These are phyloP conservation scores for Scaptomyza cyrtandrae DNA, from an alignment of 2,888 invertebrate species.

Conservation along the genomic window DNA sequence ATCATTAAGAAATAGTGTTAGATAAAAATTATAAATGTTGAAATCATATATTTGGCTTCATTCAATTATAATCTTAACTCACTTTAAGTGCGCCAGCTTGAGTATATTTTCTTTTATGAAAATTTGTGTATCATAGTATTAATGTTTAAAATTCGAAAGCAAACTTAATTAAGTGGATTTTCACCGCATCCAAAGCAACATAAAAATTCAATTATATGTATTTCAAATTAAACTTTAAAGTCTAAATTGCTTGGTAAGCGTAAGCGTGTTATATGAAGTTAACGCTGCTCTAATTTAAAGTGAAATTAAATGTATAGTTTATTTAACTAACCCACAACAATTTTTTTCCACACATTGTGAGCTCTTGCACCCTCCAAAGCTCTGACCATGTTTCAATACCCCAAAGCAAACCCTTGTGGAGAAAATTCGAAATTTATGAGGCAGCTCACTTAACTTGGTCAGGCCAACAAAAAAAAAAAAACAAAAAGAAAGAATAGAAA, in stretches of 20 bases:
- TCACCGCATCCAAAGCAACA: no score
- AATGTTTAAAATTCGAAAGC: no score
- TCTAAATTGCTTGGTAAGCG: conserved; percentile 12
- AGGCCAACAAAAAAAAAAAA: conserved; percentile 13
- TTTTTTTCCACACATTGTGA: conserved; percentile 24
- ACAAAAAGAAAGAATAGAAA: conserved; percentile 5
- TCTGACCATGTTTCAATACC: conserved; percentile 3
- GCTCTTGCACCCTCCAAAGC: background rate
- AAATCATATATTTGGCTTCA: no score
- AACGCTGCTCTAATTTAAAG: conserved; percentile 4
- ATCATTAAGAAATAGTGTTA: no score
- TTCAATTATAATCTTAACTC: no score
- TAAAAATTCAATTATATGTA: no score
- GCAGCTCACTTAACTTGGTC: conserved; percentile 56
- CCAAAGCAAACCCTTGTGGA: conserved; percentile 17
- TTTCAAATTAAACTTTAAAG: background rate
- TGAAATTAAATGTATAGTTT: conserved; percentile 33
- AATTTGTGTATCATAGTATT: no score
- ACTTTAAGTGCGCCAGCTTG: no score
- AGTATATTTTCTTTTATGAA: no score
- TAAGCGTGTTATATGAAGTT: conserved; percentile 4
- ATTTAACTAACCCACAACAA: conserved; percentile 20
- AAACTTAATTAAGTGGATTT: no score
- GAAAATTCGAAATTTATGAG: conserved; percentile 68
- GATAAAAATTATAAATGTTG: no score